Percentiles rank a stretch among this genome's conserved stretches.
phyloP scores from a whole-genome alignment of 2,888 invertebrate species.

The Cecidostiba fungosa region DNA sequence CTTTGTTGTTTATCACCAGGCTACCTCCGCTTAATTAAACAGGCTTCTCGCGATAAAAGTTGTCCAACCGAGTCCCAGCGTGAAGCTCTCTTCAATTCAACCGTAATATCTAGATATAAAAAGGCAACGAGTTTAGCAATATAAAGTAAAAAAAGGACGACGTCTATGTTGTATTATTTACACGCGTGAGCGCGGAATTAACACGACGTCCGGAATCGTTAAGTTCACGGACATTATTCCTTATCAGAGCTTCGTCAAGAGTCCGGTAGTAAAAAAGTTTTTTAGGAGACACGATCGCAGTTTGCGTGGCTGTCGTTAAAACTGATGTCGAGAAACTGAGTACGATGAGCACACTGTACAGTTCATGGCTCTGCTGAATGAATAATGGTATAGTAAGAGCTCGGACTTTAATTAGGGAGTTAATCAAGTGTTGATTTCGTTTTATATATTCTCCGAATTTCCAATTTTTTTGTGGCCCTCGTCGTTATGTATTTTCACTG shows the following conservation, averaged over 20 bases:
- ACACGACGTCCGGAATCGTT: background rate
- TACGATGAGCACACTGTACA: background rate
- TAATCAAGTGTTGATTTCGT: background rate
- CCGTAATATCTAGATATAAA: background rate
- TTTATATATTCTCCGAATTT: background rate
- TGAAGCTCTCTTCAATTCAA: background rate
- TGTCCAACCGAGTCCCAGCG: background rate
- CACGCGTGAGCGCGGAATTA: background rate
- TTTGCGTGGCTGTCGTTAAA: constrained; percentile 26
- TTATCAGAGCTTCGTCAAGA: background rate
- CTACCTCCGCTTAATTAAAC: background rate
- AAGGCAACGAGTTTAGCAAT: background rate
- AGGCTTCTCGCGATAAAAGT: background rate
- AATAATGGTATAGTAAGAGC: background rate
- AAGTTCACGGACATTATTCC: constrained; percentile 18
- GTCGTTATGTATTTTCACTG: too few species aligned
- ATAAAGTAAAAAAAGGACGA: background rate
- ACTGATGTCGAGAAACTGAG: background rate
- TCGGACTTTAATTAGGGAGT: background rate
- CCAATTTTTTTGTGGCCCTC: too few species aligned
- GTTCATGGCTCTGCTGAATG: background rate
- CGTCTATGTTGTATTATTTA: background rate
- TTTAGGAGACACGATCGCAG: background rate
- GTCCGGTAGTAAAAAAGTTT: constrained; percentile 15
- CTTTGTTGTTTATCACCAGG: background rate